phyloP scores from a whole-genome alignment of 2,797 vertebrate genomes.

The Lagodon rhomboides region DNA sequence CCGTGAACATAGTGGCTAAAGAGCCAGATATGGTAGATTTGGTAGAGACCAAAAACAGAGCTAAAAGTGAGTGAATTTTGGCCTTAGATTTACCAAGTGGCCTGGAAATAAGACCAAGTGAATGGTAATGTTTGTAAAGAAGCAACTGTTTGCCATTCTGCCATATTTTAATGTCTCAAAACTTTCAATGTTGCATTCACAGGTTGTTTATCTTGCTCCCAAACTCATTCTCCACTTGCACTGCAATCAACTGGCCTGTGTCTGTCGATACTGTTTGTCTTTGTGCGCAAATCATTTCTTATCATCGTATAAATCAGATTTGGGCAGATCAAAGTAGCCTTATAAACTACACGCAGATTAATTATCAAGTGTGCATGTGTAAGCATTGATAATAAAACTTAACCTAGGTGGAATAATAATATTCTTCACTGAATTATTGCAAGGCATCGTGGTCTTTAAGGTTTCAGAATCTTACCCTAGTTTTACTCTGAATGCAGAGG shows the following conservation, averaged over 20 bases:
- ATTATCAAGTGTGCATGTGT: not conserved
- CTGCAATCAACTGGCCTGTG: not conserved
- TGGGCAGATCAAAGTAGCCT: constrained; percentile 4
- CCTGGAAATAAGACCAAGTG: no score
- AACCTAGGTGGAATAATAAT: not conserved
- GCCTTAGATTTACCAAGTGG: not conserved
- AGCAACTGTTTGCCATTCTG: no score
- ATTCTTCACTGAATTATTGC: not conserved
- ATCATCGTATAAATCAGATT: not conserved
- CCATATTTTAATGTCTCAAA: no score
- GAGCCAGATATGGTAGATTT: not conserved
- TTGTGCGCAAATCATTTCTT: not conserved
- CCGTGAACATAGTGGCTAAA: not conserved
- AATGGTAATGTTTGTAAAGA: no score
- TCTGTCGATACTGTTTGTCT: not conserved
- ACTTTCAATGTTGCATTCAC: not conserved
- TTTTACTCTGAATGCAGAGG: not conserved
- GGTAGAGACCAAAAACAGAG: not conserved
- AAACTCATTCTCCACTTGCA: no score
- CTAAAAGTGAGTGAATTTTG: not conserved
- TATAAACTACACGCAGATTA: not conserved
- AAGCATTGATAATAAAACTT: not conserved
- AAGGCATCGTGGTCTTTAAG: not conserved
- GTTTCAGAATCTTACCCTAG: no score
- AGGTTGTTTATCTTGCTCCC: not conserved